phyloP scores from a whole-genome alignment of 2,888 invertebrate species.

The Ditula angustiorana region DNA sequence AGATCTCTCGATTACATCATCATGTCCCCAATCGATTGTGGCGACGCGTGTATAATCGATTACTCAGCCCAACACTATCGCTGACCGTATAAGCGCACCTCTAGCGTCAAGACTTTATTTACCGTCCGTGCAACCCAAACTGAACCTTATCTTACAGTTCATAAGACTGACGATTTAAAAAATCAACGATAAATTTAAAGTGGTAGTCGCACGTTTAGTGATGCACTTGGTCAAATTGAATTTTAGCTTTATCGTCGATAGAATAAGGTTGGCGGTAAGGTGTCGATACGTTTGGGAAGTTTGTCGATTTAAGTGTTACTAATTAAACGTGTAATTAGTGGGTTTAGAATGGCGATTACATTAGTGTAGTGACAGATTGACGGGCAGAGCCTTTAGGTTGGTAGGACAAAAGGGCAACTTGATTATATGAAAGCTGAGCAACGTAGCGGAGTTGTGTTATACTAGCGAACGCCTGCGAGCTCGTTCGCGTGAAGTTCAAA shows the following conservation, averaged over 20 bases:
- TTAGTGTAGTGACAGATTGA: constrained; percentile 36
- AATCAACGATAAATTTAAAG: not conserved
- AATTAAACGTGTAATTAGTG: constrained; percentile 40
- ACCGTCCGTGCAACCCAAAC: not conserved
- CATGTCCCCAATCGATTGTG: constrained; percentile 69
- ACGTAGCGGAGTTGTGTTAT: not conserved
- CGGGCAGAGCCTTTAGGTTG: constrained; percentile 2
- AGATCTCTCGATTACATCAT: constrained; percentile 65
- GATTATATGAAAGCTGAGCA: not conserved
- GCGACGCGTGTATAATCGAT: constrained; percentile 67
- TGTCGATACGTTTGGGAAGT: not conserved
- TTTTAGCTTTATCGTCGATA: not conserved
- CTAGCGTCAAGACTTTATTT: not conserved
- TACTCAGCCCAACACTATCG: constrained; percentile 56
- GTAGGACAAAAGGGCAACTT: not conserved
- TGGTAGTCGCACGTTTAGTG: not conserved
- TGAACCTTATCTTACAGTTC: not conserved
- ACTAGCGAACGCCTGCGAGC: no score
- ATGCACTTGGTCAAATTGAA: constrained; percentile 2
- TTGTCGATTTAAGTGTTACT: constrained; percentile 29
- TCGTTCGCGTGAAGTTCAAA: no score
- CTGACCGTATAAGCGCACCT: constrained; percentile 28
- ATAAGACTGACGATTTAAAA: not conserved
- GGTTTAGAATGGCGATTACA: constrained; percentile 28
- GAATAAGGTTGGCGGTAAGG: not conserved